Percentiles rank a stretch among this genome's conserved stretches.
Evolutionary conservation across 2,888 invertebrate genomes (phyloP).

Genomic region (Hylaea fasciaria): DNA sequence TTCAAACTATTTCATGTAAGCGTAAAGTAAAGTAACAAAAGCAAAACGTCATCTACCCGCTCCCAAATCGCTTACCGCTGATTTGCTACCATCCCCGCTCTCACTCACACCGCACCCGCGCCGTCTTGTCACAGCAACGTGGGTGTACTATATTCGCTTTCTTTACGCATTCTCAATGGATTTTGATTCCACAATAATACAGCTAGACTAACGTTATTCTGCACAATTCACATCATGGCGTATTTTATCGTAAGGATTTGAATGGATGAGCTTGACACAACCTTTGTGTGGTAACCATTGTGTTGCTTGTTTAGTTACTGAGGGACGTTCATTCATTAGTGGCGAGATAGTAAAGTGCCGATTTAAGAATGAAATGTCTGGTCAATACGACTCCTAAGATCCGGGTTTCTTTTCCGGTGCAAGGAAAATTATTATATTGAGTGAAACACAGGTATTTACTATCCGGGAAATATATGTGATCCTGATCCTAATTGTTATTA

Average conservation of each 20-base stretch:
- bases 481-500: too few relatives aligned
- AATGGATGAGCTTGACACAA: slow-evolving; percentile 19
- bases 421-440: too few relatives aligned
- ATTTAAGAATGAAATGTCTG: too few relatives aligned
- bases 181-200: slow-evolving; percentile 68
- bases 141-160: slow-evolving; percentile 66
- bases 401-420: too few relatives aligned
- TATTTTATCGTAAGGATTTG: slow-evolving; percentile 37
- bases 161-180: slow-evolving; percentile 69
- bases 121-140: slow-evolving; percentile 45
- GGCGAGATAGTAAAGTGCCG: too few relatives aligned
- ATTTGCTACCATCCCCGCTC: slow-evolving; percentile 21
- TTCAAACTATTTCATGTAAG: too few relatives aligned
- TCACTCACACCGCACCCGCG: slow-evolving; percentile 19
- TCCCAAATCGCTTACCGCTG: background rate
- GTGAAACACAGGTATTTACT: too few relatives aligned
- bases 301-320: background rate
- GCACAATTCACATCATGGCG: slow-evolving; percentile 35
- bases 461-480: too few relatives aligned
- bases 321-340: background rate
- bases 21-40: too few relatives aligned
- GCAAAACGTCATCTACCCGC: background rate
- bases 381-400: too few relatives aligned
- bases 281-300: background rate
- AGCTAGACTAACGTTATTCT: slow-evolving; percentile 29